These are phyloP conservation scores for Sebastes fasciatus DNA, from an alignment of 2,113 vertebrate genomes.

Conservation along the genomic window DNA sequence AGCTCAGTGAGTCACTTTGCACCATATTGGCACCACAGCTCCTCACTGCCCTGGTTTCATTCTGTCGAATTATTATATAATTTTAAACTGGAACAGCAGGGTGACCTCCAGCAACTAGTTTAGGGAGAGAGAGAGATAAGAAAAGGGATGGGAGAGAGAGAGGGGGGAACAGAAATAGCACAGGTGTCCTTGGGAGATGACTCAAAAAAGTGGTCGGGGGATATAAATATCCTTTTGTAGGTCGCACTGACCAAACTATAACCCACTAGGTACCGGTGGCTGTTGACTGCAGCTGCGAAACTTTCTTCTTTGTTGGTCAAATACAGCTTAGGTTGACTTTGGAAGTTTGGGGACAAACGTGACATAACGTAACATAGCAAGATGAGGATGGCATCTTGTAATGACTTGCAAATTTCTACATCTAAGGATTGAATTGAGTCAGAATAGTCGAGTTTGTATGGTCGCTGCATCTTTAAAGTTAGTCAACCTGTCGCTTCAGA, in stretches of 20 bases:
- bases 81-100: conserved; percentile 76
- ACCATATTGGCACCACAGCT: conserved; percentile 58
- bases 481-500: too few species aligned
- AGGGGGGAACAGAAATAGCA: conserved; percentile 73
- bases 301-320: conserved; percentile 35
- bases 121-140: conserved; percentile 58
- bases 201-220: conserved; percentile 57
- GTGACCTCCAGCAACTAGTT: conserved; percentile 83
- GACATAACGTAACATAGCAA: background rate
- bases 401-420: conserved; percentile 28
- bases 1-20: conserved; percentile 66
- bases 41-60: conserved; percentile 79
- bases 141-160: conserved; percentile 59
- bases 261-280: conserved; percentile 32
- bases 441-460: background rate
- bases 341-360: background rate
- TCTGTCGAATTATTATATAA: conserved; percentile 78
- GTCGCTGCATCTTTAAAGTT: background rate
- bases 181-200: conserved; percentile 68
- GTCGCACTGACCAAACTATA: conserved; percentile 69
- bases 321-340: conserved; percentile 4
- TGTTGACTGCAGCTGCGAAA: conserved; percentile 41
- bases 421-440: background rate
- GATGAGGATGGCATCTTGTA: conserved; percentile 2
- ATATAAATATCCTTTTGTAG: conserved; percentile 82